Percentiles rank a stretch among this genome's conserved stretches.
Conservation (phyloP, 2,888 invertebrate species). For the Epirrita christyi region DNA sequence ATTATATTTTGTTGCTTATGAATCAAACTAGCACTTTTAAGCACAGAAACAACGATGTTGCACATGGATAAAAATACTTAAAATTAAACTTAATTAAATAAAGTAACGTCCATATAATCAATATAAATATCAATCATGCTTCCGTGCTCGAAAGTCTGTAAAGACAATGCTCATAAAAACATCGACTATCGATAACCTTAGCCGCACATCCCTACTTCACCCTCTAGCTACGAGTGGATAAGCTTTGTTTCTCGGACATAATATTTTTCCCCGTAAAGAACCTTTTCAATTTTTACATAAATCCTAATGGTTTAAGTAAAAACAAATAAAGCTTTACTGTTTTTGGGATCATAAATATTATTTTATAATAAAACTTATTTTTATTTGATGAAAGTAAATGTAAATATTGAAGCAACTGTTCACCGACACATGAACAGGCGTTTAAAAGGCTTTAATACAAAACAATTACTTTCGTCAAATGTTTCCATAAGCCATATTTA, state of each 20-base stretch:
- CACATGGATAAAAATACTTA: too few relatives aligned
- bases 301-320: conserved; percentile 43
- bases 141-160: too few relatives aligned
- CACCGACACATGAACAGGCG: background rate
- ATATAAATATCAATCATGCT: too few relatives aligned
- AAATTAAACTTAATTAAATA: too few relatives aligned
- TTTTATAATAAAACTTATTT: conserved; percentile 5
- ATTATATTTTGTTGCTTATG: too few relatives aligned
- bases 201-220: conserved; percentile 11
- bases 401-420: background rate
- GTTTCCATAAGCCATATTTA: too few relatives aligned
- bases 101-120: too few relatives aligned
- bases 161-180: background rate
- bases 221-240: conserved; percentile 32
- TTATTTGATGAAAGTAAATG: background rate
- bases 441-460: too few relatives aligned
- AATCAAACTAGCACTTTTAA: too few relatives aligned
- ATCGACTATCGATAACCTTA: conserved; percentile 6
- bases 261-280: conserved; percentile 39
- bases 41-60: too few relatives aligned
- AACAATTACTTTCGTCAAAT: too few relatives aligned
- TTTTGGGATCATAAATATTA: conserved; percentile 21
- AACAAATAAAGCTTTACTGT: conserved; percentile 41
- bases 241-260: conserved; percentile 41
- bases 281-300: conserved; percentile 42